Conservation (phyloP, 1,140 invertebrate species). For the Aethina tumida region DNA sequence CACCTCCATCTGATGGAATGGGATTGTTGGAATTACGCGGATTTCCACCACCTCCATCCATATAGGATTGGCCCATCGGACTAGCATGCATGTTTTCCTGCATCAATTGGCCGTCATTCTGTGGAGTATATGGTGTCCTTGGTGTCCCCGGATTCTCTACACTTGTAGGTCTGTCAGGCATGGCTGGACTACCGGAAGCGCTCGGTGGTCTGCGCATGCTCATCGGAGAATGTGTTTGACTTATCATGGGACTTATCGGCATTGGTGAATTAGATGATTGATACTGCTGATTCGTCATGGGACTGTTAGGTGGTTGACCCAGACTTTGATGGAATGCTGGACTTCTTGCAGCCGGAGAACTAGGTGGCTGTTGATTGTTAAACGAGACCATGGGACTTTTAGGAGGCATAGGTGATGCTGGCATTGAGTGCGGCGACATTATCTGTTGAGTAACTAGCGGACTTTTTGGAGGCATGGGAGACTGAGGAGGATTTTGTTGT, state of each 20-base stretch:
- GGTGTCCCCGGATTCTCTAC: constrained; percentile 49
- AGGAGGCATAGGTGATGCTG: constrained; percentile 38
- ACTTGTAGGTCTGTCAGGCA: constrained; percentile 46
- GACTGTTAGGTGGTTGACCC: constrained; percentile 40
- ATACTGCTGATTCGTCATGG: constrained; percentile 42
- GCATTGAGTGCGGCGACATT: constrained; percentile 45
- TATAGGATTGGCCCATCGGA: constrained; percentile 6
- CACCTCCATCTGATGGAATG: constrained; percentile 36
- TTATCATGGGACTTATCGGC: constrained; percentile 42
- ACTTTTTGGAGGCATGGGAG: constrained; percentile 43
- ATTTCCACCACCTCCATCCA: constrained; percentile 21
- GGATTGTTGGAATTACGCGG: constrained; percentile 12
- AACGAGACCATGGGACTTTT: constrained; percentile 28
- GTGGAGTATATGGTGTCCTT: constrained; percentile 32
- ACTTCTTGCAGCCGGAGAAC: constrained; percentile 54
- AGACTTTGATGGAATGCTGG: constrained; percentile 47
- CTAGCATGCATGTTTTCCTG: constrained; percentile 9
- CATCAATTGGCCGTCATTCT: constrained; percentile 14
- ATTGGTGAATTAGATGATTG: constrained; percentile 45
- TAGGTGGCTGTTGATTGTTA: constrained; percentile 42
- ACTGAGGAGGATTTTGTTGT: constrained; percentile 35
- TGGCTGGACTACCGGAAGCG: constrained; percentile 42
- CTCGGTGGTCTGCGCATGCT: constrained; percentile 44
- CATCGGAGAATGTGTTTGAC: constrained; percentile 40
- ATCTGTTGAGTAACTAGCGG: constrained; percentile 37